phyloP scores from a whole-genome alignment of 2,888 invertebrate genomes.

The Priocnemis perturbator region DNA sequence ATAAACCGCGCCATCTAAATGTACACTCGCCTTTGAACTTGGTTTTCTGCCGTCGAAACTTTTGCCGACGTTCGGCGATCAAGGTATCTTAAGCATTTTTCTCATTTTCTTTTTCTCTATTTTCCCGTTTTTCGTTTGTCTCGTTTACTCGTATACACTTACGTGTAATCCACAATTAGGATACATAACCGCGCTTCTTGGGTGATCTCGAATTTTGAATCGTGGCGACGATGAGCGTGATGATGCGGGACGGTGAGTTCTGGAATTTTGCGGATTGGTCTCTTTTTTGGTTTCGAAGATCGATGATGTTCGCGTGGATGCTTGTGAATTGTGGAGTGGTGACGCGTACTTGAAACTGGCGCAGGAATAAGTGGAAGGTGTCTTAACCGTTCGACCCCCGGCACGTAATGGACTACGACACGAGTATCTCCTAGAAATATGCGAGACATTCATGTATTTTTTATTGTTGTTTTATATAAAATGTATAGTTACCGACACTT shows the following conservation, averaged over 20 bases:
- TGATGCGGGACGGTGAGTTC: no score
- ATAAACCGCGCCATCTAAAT: background rate
- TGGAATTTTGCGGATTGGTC: no score
- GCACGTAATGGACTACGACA: conserved; percentile 27
- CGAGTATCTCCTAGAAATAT: conserved; percentile 38
- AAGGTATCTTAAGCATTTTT: no score
- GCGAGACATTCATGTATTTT: conserved; percentile 40
- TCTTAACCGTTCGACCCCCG: background rate
- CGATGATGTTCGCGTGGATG: background rate
- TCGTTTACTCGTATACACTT: background rate
- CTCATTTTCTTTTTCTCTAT: no score
- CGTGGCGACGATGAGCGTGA: background rate
- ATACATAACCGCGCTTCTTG: conserved; percentile 59
- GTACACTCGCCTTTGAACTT: conserved; percentile 5
- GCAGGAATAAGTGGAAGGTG: conserved; percentile 10
- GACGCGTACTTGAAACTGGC: conserved; percentile 13
- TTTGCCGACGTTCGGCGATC: no score
- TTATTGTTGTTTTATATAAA: conserved; percentile 35
- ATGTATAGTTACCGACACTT: conserved; percentile 40
- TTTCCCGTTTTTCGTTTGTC: no score
- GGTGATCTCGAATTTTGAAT: background rate
- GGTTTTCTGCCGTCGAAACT: background rate
- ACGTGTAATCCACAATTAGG: conserved; percentile 41
- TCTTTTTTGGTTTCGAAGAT: background rate
- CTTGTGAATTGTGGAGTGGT: background rate